Evolutionary conservation across 2,888 invertebrate species (phyloP).

Genomic region (Cabera pusaria): DNA sequence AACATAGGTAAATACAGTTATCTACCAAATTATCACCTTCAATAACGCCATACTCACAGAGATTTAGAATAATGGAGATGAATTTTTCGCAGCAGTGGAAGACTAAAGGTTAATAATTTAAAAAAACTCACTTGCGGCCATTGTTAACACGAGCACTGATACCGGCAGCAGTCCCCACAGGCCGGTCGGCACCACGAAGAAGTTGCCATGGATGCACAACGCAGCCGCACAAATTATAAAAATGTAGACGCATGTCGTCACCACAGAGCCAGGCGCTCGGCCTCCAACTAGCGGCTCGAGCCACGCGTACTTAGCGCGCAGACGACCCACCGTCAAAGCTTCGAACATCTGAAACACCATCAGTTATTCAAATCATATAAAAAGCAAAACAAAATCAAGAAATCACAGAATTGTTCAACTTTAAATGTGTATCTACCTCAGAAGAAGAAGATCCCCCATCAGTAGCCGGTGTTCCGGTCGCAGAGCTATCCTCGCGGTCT

Average conservation of each 20-base stretch:
- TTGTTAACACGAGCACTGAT: constrained; percentile 13
- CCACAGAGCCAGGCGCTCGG: constrained; percentile 90
- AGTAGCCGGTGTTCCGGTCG: constrained; percentile 84
- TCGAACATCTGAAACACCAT: constrained; percentile 76
- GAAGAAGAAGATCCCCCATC: constrained; percentile 84
- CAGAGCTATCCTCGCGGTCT: constrained; percentile 84
- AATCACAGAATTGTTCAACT: too few species aligned
- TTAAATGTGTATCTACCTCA: constrained; percentile 55
- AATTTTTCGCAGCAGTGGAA: too few species aligned
- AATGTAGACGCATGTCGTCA: constrained; percentile 87
- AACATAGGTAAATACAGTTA: too few species aligned
- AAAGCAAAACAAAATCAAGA: not conserved
- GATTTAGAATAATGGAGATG: too few species aligned
- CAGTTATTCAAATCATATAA: constrained; percentile 3
- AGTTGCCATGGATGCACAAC: constrained; percentile 86
- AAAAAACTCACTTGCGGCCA: constrained; percentile 19
- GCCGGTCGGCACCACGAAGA: constrained; percentile 76
- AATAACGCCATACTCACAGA: too few species aligned
- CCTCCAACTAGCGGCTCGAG: constrained; percentile 88
- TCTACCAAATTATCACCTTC: too few species aligned
- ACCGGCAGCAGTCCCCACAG: constrained; percentile 88
- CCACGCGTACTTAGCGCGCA: constrained; percentile 89
- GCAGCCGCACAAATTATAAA: constrained; percentile 87
- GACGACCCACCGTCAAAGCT: constrained; percentile 87
- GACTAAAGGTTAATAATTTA: too few species aligned